A percentile compares a stretch with the other conserved stretches of the same genome.
Evolutionary conservation across 2,113 vertebrate species (phyloP).

Genomic region (Electrona antarctica): DNA sequence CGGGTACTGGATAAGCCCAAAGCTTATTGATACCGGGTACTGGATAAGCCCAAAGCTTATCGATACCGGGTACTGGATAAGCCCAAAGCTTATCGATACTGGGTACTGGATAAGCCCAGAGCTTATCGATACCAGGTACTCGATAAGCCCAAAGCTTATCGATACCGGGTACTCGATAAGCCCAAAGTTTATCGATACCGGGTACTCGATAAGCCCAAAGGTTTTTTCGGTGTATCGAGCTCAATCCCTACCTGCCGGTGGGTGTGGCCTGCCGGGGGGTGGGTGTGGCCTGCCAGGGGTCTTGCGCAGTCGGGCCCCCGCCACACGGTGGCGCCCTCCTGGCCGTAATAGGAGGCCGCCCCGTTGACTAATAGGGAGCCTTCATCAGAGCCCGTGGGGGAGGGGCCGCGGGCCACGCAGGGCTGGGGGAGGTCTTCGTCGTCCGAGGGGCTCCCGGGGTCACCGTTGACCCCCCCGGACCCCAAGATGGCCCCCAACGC

Average conservation of each 20-base stretch:
- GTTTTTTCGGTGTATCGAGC: too few relatives aligned
- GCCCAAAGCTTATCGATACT: too few relatives aligned
- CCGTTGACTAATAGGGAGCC: conserved; percentile 65
- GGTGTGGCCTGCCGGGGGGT: conserved; percentile 42
- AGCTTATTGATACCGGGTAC: too few relatives aligned
- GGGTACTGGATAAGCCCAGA: too few relatives aligned
- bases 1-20: too few relatives aligned
- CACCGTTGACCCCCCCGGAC: conserved; percentile 84
- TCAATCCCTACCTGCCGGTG: conserved; percentile 59
- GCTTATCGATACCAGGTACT: too few relatives aligned
- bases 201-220: too few relatives aligned
- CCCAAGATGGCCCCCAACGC: conserved; percentile 79
- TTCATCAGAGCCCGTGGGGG: conserved; percentile 73
- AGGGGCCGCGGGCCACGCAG: conserved; percentile 49
- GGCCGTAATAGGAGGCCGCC: conserved; percentile 49
- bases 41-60: too few relatives aligned
- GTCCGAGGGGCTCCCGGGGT: conserved; percentile 93
- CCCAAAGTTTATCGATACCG: too few relatives aligned
- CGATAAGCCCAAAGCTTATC: too few relatives aligned
- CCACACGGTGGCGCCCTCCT: conserved; percentile 48
- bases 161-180: too few relatives aligned
- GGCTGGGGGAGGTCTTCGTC: conserved; percentile 87
- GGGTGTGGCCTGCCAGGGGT: conserved; percentile 78
- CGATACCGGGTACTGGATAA: too few relatives aligned
- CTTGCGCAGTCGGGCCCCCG: conserved; percentile 26